Evolutionary conservation across 2,113 vertebrate genomes (phyloP), one percentile per base, ranked within the genome.

Genomic region (Emberiza fucata): DNA sequence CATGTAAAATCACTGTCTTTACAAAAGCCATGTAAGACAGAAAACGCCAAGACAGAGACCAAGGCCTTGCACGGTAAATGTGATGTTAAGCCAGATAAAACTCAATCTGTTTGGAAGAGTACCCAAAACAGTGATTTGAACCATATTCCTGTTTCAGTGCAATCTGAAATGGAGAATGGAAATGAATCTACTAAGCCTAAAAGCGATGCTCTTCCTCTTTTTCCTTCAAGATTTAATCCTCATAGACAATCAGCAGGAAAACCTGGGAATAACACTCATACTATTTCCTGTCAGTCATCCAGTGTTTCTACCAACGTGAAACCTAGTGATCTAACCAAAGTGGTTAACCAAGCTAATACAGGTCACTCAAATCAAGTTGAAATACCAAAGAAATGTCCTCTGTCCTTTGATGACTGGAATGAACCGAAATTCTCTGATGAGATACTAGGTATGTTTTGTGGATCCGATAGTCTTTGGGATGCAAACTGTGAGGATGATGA

Each of bases 381-480:
- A 71, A 24, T 48, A 60, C 72, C 89, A 71, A 97, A 97, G 72
- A 96, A 94, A 35, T 10, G 8, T 47, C 42, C 80, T 66, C 45
- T 93, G 12, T 77, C 64, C 2, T 92, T 95, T 78, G 97, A 97
- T 92, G 97, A 98, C 40, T 98, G 98, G 97, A 97, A 97, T 73
- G 98, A 98, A 80, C 96, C 90, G 0, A 97, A 95, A 53, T 97
- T 98, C 94, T 96, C 97, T 53, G 97, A 94, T 86, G 97, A 98
- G 61, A 21, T 98, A 78, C 33, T 98, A 59, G 90, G 96, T 84
- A 93, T 95, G 73, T 98, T 98, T 82, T 97, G 96, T 94, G 96
- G 98, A 33, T 98, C 98, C 0, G 95, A 98, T 27, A 97, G 93
- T 79, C 95, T 97, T 64, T 99, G 99, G 99, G 98, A 98, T 76